Base-by-base conservation (phyloP, 2,113 vertebrate species). In the Vicugna pacos region DNA sequence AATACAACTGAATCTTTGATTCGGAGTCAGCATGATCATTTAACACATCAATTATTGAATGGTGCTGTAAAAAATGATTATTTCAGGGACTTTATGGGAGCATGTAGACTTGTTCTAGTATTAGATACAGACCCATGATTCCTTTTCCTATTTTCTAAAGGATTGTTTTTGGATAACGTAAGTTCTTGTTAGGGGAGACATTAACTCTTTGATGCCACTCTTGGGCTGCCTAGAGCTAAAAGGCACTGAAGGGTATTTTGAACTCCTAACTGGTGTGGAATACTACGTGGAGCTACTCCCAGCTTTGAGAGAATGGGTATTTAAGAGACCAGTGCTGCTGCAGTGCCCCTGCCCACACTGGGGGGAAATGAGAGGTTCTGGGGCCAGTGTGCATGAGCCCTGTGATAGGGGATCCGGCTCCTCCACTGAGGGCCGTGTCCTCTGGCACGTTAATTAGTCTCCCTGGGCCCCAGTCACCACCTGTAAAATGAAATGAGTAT, bases 11-110 rank as follows among this genome's bases (percentile, higher is more conserved):
- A 89, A 75, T 93, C 14, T 86, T 72, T 91, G 9, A 42, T 87
- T 35, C 30, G 46, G 52, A 85, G 5, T 91, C 48, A 95, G 46
- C 19, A 56, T 89, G 72, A 16, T 85, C 19, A 88, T 86, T 67
- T 90, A 81, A 13, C 28, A 60, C 11, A 79, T 93, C 9, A 91
- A 42, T 88, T 88, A 82, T 56, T 85, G 54, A 91, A 83, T 73
- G 13, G 93, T 84, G 11, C 28, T 93, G 0, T 70, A n/a, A 75
- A 72, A 73, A 58, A 79, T 84, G n/a, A 88, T 54, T 46, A 70
- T 84, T 89, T 94, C 35, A 93, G 20, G 12, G 38, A 69, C 48
- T 81, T 88, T 28, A 42, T 88, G 64, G 38, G 26, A 80, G 5
- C 32, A 81, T 1, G 5, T 60, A 69, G 62, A 56, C 32, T 17